Evolutionary conservation across 1,140 invertebrate genomes (phyloP), one percentile per base, ranked within the genome.

Genomic region (Sycophila sp.): DNA sequence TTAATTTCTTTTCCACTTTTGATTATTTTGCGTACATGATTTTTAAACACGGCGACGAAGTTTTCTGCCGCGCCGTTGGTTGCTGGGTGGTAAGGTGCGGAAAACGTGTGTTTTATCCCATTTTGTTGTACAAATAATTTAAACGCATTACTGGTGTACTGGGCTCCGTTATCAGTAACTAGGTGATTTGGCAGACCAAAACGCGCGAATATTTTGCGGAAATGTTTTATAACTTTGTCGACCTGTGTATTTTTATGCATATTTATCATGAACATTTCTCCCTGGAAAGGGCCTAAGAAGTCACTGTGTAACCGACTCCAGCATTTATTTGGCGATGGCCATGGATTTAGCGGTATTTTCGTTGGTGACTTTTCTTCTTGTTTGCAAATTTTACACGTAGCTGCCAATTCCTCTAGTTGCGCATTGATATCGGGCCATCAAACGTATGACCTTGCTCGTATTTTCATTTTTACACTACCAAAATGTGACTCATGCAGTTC

Each of bases 381-480:
- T 17, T 55, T 32, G 72, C 86, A 87, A 11, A 66, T 58, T 19
- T 59, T 34, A 65, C 76, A 79, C 5, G 19, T 47, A 11, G 30
- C 26, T 5, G 73, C 70, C n/a, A 71, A 60, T 0, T 71, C 34
- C 68, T 87, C 80, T 24, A 86, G 79, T 8, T 85, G 81, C 6
- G 58, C 69, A 72, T 87, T 83, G 2, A 88, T 77, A 5, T 76
- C 72, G 24, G 81, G 80, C 86, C 86, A 89, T 76, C 78, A 88
- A 5, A 86, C 73, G 65, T 83, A 81, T 8, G 65, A 77, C 7
- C 85, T 64, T 13, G 85, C 81, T 10, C 81, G 38, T 28, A 71
- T 58, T 65, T 87, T 87, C 76, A 86, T 86, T 55, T 82, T 78
- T 5, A 81, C 78, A 15, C 84, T 83, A 13, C 86, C 83, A 38